Evolutionary conservation across 2,888 invertebrate genomes (phyloP).

Genomic region (Toxonevra muliebris): DNA sequence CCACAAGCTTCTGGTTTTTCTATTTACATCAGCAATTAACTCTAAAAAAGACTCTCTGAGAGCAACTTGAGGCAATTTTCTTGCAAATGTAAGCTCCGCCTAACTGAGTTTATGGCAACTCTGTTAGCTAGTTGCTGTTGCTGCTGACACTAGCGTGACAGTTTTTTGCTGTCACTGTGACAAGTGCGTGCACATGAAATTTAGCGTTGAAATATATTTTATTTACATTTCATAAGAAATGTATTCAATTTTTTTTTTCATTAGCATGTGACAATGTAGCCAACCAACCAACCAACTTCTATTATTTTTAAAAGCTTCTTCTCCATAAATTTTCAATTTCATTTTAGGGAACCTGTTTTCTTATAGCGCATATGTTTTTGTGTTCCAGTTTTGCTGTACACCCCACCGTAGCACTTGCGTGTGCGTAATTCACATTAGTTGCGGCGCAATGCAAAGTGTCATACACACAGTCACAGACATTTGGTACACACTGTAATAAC

Average conservation of each 20-base stretch:
- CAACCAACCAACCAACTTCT: no score
- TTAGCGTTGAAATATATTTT: background rate
- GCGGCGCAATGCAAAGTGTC: no score
- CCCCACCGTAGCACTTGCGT: background rate
- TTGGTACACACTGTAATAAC: slow-evolving; percentile 8
- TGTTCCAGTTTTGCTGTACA: background rate
- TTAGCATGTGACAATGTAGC: background rate
- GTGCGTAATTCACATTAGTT: no score
- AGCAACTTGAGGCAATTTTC: no score
- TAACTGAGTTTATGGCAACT: no score
- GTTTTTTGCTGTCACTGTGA: background rate
- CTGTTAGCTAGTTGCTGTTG: background rate
- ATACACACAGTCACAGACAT: background rate
- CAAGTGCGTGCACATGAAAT: background rate
- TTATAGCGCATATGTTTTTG: background rate
- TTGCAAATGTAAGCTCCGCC: no score
- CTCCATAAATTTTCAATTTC: no score
- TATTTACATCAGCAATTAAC: background rate
- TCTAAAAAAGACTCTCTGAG: no score
- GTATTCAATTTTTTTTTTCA: background rate
- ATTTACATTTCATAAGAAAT: background rate
- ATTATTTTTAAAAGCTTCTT: no score
- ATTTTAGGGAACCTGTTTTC: no score
- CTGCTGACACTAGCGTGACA: background rate
- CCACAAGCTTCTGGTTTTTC: background rate